Evolutionary conservation across 2,888 invertebrate genomes (phyloP), one percentile per base, ranked within the genome.

Genomic region (Drosophila lacicola): DNA sequence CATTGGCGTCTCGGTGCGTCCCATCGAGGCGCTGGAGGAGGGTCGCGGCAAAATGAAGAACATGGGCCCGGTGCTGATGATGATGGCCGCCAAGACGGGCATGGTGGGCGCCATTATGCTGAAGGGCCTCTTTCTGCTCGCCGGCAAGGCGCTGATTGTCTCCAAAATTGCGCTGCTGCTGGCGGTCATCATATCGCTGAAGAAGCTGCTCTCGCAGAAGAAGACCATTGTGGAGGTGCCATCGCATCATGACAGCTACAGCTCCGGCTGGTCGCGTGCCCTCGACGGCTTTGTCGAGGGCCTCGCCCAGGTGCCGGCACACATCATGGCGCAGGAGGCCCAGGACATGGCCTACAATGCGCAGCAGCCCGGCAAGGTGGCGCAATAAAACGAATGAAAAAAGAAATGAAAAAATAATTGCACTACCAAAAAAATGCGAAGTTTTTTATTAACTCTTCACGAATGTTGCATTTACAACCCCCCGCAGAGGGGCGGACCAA

Each of bases 121-220:
- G 92, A 97, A 97, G 90, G 96, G 95, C 17, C 93, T 97, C 4
- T 96, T 96, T 14, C 93, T 97, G 5, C 94, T 97, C 78, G 97
- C 97, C 36, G 97, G 97, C 88, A 97, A 97, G 93, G 97, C 97
- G 29, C 94, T 97, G 4, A 94, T 97, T 44, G 95, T 97, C 71
- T 96, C 96, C 81, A 97, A 97, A 94, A 95, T 97, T 56, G 97
- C 97, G 3, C 93, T 97, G 10, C 94, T 97, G 4, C 92, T 97
- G 60, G 96, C 97, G 13, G 95, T 95, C 46, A 95, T 97, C 80
- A 96, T 97, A 76, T 97, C 96, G 36, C 91, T 97, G 88, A 97
- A 96, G 93, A 97, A 97, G 88, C 93, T 97, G 44, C 95, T 97
- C 92, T 95, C 95, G 53, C 90, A 90, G 56, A 95, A 95, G 90